Evolutionary conservation across 2,797 vertebrate genomes (phyloP).

Genomic region (Austrolebias charrua): DNA sequence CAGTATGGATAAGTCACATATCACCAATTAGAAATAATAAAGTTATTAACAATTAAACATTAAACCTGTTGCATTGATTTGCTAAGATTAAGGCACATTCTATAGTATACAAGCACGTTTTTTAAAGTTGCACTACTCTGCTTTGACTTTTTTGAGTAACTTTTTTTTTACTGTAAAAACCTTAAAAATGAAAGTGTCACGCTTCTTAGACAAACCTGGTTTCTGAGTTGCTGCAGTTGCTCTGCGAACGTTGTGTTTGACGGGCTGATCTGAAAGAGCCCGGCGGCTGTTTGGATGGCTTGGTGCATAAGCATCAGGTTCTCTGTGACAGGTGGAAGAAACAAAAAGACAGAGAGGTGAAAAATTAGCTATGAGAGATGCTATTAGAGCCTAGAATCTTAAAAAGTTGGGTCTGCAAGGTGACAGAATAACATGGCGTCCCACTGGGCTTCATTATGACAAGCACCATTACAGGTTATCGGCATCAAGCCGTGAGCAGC

Average conservation of each 20-base stretch:
- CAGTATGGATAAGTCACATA: too few relatives aligned
- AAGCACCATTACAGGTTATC: slow-evolving; percentile 53
- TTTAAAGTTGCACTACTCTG: neutral
- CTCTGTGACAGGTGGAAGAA: slow-evolving; percentile 55
- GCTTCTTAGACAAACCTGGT: slow-evolving; percentile 61
- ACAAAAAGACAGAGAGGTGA: slow-evolving; percentile 1
- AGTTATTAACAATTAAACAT: too few relatives aligned
- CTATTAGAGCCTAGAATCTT: slow-evolving; percentile 43
- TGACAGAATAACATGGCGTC: slow-evolving; percentile 69
- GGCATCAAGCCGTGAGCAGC: slow-evolving; percentile 57
- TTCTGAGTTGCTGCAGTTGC: slow-evolving; percentile 49
- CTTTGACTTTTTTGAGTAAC: neutral
- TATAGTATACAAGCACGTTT: neutral
- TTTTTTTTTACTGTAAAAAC: neutral
- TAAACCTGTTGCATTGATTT: neutral
- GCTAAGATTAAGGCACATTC: neutral
- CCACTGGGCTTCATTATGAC: slow-evolving; percentile 74
- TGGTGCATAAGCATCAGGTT: slow-evolving; percentile 61
- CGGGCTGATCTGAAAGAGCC: slow-evolving; percentile 57
- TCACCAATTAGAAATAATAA: too few relatives aligned
- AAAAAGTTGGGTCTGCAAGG: slow-evolving; percentile 53
- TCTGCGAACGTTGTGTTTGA: slow-evolving; percentile 48
- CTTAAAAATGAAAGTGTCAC: neutral
- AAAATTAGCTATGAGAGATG: slow-evolving; percentile 38
- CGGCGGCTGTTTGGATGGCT: slow-evolving; percentile 40